These are phyloP conservation scores for Thunnus maccoyii DNA, from an alignment of 2,113 vertebrate genomes.

Conservation along the genomic window DNA sequence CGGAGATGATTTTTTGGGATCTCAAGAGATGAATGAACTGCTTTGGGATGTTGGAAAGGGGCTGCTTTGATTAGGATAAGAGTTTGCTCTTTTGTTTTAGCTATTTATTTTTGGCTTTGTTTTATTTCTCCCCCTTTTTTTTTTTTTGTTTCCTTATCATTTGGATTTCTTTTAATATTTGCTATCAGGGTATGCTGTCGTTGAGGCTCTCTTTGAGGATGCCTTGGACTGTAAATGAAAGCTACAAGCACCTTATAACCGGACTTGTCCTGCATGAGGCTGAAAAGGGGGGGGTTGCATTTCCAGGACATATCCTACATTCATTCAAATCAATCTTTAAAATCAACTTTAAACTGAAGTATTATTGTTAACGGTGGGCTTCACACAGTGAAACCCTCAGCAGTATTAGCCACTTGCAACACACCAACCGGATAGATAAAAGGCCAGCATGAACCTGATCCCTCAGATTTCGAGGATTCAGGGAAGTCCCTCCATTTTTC, in stretches of 20 bases:
- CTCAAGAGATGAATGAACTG: constrained; percentile 56
- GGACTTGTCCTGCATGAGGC: constrained; percentile 77
- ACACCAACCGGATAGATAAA: constrained; percentile 49
- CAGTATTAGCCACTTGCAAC: constrained; percentile 80
- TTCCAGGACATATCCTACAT: constrained; percentile 64
- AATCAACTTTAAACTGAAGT: constrained; percentile 50
- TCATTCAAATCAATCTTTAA: constrained; percentile 53
- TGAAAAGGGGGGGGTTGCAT: constrained; percentile 64
- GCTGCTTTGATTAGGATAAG: constrained; percentile 70
- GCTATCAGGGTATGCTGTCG: constrained; percentile 83
- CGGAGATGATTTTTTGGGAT: constrained; percentile 45
- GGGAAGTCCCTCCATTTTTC: constrained; percentile 64
- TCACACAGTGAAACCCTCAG: constrained; percentile 57
- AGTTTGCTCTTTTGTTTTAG: constrained; percentile 72
- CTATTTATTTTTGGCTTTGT: constrained; percentile 77
- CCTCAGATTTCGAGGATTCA: constrained; percentile 46
- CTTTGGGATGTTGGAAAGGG: constrained; percentile 64
- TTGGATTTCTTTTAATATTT: constrained; percentile 76
- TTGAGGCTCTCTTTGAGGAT: constrained; percentile 70
- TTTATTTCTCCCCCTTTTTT: constrained; percentile 52
- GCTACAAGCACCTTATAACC: constrained; percentile 85
- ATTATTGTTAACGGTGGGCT: constrained; percentile 64
- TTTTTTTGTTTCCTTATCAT: constrained; percentile 63
- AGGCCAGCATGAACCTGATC: constrained; percentile 61
- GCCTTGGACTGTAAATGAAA: constrained; percentile 82